Percentiles rank a stretch among this genome's conserved stretches.
Conservation (phyloP, 2,113 vertebrate species). For the Pelvicachromis taeniatus region DNA sequence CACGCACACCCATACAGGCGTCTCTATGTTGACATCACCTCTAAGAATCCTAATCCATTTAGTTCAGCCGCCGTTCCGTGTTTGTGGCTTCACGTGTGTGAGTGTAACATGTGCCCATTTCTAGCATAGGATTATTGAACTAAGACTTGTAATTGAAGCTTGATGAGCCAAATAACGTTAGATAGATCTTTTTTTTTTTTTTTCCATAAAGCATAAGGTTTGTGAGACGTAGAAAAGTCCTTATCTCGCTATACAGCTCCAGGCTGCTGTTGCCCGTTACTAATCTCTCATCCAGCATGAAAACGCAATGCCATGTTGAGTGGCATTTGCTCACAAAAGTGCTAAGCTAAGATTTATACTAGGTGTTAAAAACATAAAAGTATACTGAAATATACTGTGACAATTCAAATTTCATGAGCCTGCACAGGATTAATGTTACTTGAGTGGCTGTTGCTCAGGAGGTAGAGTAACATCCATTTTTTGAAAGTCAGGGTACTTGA, state of each 20-base stretch:
- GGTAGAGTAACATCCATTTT: background rate
- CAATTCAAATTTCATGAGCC: background rate
- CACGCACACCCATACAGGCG: background rate
- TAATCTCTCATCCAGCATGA: constrained; percentile 7
- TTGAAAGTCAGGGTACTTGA: background rate
- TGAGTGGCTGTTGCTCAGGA: background rate
- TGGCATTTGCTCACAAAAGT: background rate
- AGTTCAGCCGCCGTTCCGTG: background rate
- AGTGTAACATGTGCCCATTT: constrained; percentile 4
- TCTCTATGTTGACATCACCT: constrained; percentile 15
- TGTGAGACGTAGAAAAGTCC: constrained; percentile 1
- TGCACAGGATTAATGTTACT: background rate
- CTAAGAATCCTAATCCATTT: constrained; percentile 39
- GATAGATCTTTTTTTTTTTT: background rate
- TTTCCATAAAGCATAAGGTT: background rate
- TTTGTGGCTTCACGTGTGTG: background rate
- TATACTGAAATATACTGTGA: background rate
- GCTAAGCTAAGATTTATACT: background rate
- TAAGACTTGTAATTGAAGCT: constrained; percentile 35
- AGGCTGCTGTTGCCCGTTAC: background rate
- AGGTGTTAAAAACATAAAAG: background rate
- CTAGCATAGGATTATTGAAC: constrained; percentile 19
- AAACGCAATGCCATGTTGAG: background rate
- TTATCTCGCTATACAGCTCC: constrained; percentile 4
- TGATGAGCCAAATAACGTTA: constrained; percentile 22